These are phyloP conservation scores for Isotomurus palustris DNA, from an alignment of 2,888 invertebrate species.

Conservation along the genomic window DNA sequence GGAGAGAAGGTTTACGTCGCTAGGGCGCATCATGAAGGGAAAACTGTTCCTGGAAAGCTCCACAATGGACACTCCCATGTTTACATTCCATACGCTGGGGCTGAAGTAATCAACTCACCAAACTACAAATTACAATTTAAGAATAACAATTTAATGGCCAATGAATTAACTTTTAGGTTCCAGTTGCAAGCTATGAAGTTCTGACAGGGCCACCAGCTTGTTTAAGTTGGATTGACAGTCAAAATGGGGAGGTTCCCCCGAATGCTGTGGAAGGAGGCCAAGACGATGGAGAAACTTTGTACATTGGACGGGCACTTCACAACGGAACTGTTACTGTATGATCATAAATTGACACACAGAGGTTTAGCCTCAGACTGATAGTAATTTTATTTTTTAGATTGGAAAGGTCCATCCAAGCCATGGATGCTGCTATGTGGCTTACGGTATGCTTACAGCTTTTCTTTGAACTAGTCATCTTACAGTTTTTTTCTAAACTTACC, in stretches of 20 bases:
- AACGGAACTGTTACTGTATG: slow-evolving; percentile 30
- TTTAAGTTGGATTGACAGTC: slow-evolving; percentile 28
- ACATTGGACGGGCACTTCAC: slow-evolving; percentile 36
- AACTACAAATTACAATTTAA: too few species aligned
- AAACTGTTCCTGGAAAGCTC: slow-evolving; percentile 28
- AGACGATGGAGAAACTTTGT: slow-evolving; percentile 29
- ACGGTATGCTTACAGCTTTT: slow-evolving; percentile 28
- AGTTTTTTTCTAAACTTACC: too few species aligned
- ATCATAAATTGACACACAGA: too few species aligned
- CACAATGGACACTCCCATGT: slow-evolving; percentile 13
- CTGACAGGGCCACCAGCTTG: slow-evolving; percentile 29
- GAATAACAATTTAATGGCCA: too few species aligned
- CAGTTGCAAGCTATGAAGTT: slow-evolving; percentile 20
- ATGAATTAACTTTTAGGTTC: neutral
- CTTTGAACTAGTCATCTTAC: too few species aligned
- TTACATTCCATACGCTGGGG: slow-evolving; percentile 30
- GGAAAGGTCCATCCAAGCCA: slow-evolving; percentile 35
- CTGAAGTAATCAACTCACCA: slow-evolving; percentile 23
- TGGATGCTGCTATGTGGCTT: slow-evolving; percentile 32
- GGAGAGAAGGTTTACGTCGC: slow-evolving; percentile 32
- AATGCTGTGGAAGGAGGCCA: slow-evolving; percentile 32
- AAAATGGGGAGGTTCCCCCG: slow-evolving; percentile 15
- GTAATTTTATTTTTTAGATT: too few species aligned
- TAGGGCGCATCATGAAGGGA: slow-evolving; percentile 27
- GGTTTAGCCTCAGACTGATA: too few species aligned